Conservation (phyloP, 2,797 vertebrate species). For the Brachymystax lenok region DNA sequence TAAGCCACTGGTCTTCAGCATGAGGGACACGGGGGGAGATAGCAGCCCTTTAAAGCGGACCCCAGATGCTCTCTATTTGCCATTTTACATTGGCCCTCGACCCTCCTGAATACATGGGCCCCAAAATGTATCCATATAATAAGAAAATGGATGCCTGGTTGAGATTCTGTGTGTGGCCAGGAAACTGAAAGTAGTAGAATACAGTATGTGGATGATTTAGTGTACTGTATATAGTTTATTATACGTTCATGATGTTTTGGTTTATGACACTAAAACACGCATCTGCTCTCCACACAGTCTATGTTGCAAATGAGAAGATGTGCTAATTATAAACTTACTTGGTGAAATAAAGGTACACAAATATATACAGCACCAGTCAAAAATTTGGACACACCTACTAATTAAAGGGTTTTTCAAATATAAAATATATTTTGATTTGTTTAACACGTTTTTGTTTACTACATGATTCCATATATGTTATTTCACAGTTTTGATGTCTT, state of each 20-base stretch:
- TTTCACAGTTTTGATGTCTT: too few species aligned
- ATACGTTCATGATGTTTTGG: not conserved
- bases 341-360: not conserved
- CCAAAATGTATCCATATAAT: constrained; percentile 58
- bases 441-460: too few species aligned
- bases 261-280: not conserved
- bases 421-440: too few species aligned
- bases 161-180: not conserved
- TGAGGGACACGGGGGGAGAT: constrained; percentile 66
- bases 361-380: not conserved
- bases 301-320: too few species aligned
- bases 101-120: constrained; percentile 61
- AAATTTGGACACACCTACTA: too few species aligned
- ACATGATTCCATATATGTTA: too few species aligned
- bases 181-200: not conserved
- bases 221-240: not conserved
- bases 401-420: too few species aligned
- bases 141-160: not conserved
- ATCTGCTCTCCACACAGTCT: not conserved
- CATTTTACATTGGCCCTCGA: constrained; percentile 62
- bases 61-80: constrained; percentile 75
- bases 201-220: constrained; percentile 4
- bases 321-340: not conserved
- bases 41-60: constrained; percentile 73
- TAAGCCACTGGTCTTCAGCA: constrained; percentile 65